phyloP scores from a whole-genome alignment of 2,888 invertebrate genomes.

The Chorisops tibialis region DNA sequence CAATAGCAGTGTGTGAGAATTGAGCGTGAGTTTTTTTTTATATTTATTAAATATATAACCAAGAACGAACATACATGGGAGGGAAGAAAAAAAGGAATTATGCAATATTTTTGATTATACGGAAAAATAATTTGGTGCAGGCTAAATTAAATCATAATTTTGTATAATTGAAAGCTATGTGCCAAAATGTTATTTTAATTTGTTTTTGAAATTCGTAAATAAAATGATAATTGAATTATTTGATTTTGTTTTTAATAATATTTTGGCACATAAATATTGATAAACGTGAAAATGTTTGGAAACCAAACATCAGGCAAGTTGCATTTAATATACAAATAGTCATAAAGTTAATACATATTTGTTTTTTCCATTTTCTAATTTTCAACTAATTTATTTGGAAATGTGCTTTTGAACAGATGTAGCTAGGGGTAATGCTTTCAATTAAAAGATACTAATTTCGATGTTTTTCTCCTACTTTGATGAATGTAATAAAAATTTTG shows the following conservation, averaged over 20 bases:
- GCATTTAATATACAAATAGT: conserved; percentile 11
- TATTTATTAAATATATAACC: conserved; percentile 8
- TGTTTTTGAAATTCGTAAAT: neutral
- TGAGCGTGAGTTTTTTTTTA: conserved; percentile 12
- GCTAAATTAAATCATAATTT: neutral
- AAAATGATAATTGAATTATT: neutral
- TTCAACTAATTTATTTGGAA: too few relatives aligned
- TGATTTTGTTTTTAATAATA: neutral
- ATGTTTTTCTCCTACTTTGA: too few relatives aligned
- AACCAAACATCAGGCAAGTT: conserved; percentile 27
- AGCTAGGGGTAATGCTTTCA: too few relatives aligned
- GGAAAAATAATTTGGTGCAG: conserved; percentile 10
- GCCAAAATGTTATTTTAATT: neutral
- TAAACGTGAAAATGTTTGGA: neutral
- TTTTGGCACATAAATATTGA: neutral
- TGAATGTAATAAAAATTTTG: too few relatives aligned
- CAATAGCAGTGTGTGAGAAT: conserved; percentile 21
- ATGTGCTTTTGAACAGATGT: too few relatives aligned
- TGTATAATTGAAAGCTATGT: neutral
- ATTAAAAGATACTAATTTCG: too few relatives aligned
- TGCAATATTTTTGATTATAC: conserved; percentile 3
- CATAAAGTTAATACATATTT: too few relatives aligned
- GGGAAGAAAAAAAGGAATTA: conserved; percentile 24
- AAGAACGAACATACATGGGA: conserved; percentile 22
- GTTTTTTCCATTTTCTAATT: too few relatives aligned